Base-by-base conservation (phyloP, 2,113 vertebrate genomes). In the Anoplopoma fimbria region DNA sequence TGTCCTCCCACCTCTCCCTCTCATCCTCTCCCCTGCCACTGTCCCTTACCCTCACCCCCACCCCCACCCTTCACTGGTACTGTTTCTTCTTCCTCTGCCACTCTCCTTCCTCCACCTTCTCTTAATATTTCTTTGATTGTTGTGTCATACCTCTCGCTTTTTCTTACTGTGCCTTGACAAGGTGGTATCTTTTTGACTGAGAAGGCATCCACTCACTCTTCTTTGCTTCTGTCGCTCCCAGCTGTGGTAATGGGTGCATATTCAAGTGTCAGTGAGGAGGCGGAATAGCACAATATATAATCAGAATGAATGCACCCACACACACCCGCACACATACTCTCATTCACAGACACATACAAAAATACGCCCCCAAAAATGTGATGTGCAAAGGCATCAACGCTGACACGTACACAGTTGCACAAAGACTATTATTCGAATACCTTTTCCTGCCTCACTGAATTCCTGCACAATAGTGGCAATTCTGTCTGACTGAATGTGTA, bases 201-300 rank as follows among this genome's bases (percentile, higher is more conserved):
- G 38, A 51, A 60, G 40, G 21, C 62, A 74, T 60, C 23, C 5
- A 80, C n/a, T 69, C 29, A 29, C 76, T 83, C 87, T 67, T 76
- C 40, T 47, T 62, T 77, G 40, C 67, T 34, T 45, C 45, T 47
- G 58, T 53, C 45, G 75, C n/a, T 70, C 42, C 81, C 70, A 23
- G 53, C 33, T 9, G 75, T 61, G 51, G 51, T 80, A 85, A 85
- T 57, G 31, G 58, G 27, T 53, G 71, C 27, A 4, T 62, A 42
- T 31, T 74, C 55, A 64, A 81, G 57, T 82, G 70, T 83, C 81
- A 69, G 51, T 45, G 83, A 77, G 69, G 65, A 77, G 86, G 81
- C 27, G n/a, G 83, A 84, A 88, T 83, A 70, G 57, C 79, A 68
- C 68, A 51, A 62, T 85, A 74, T 81, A 40, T 82, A 84, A 87